Base-by-base conservation (phyloP, 2,888 invertebrate species). In the Synanthedon formicaeformis region DNA sequence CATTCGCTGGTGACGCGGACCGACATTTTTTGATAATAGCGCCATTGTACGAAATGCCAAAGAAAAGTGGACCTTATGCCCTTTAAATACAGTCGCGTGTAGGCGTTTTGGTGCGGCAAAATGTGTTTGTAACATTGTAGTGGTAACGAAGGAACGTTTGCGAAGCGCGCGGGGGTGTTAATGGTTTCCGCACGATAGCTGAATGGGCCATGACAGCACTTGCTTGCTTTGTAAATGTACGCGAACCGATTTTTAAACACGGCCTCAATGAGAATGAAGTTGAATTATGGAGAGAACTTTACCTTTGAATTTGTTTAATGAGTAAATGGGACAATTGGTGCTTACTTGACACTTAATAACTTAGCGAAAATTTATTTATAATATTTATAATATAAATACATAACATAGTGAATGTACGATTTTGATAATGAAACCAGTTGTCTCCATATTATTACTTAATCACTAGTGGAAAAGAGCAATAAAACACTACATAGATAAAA, bases 111-210 rank as follows among this genome's bases (percentile, higher is more conserved):
- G 10, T 49, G 23, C 6, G 34, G 34, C 23, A 41, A 54, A 4
- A 40, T 16, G 41, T 23, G 51, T n/a, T 41, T 51, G 54, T 55
- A n/a, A 11, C 50, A 16, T 16, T 53, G 53, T 40, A 54, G 54
- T 54, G 53, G 51, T 51, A 52, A 52, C 50, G 51, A 54, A 54
- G 56, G 52, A 54, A 52, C 54, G 52, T 56, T 49, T 50, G 51
- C 40, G 50, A 50, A 51, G 52, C 54, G 41, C 50, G 51, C 40
- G 50, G 45, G 51, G 56, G 59, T 61, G 64, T 60, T 70, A 68
- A 70, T 69, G 61, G 67, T 61, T 69, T 68, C 68, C 66, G 64
- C 57, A 56, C 56, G 69, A 66, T 68, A 67, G 58, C 65, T 64
- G 64, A 63, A 64, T 64, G 64, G 60, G 57, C 53, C 52, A 56